Base-by-base conservation (phyloP, 2,797 vertebrate genomes). In the Poeciliopsis infans region DNA sequence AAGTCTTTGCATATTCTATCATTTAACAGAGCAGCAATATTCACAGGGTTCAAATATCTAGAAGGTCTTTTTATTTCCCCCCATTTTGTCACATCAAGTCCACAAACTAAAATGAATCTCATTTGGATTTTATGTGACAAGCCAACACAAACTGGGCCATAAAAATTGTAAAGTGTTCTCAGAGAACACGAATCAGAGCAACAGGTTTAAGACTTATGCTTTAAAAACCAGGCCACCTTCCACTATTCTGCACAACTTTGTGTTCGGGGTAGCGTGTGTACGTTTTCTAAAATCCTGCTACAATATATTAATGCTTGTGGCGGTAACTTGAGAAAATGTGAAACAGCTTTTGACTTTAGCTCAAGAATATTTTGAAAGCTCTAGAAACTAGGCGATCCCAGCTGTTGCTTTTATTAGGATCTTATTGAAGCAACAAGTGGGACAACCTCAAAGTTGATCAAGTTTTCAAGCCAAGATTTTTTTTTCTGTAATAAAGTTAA, bases 1-100 rank as follows among this genome's bases (percentile, higher is more conserved):
- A 69, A 68, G 25, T 84, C 36, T 59, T 80, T 45, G 55, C 75
- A 41, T 12, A 2, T 55, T 41, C 18, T 12, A 6, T 75, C 43
- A 15, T n/a, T 47, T 28, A 51, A 53, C 55, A 64, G 43, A 12
- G n/a, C 16, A 0, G 28, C 5, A 46, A 53, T 53, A 53, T 25
- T 25, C 8, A 25, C 51, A 25, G 7, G 51, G 51, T 53, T 53
- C 51, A 53, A 25, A 53, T 25, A 25, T 53, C 51, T 53, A 8
- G 20, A 53, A 53, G 51, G 20, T 7, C 20, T 45, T 45, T 45
- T 45, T 45, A 2, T 33, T 33, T 33, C 0, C 4, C 45, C 53
- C 53, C 25, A 57, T n/a, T 57, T 16, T 2, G 28, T 33, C 57
- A 61, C 57, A 31, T 16, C 23, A 66, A 20, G 4, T 10, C 64